Conservation (phyloP, 2,113 vertebrate species). For the Clarias batrachus region DNA sequence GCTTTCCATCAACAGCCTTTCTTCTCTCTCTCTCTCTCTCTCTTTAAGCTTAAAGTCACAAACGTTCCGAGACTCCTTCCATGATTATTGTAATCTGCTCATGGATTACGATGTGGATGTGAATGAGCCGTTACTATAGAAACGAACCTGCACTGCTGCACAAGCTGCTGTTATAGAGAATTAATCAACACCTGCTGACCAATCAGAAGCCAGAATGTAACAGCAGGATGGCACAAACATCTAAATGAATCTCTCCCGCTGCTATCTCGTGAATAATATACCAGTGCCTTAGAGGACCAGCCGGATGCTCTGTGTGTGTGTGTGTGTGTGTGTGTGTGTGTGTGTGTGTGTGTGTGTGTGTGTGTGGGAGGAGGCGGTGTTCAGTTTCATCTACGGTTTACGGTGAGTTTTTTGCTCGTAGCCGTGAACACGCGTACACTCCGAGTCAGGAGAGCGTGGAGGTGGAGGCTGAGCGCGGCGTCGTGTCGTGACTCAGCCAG, state of each 20-base stretch:
- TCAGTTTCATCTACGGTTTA: not conserved
- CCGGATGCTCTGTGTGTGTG: not conserved
- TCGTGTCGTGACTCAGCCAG: slow-evolving; percentile 2
- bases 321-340: not conserved
- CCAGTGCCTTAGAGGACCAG: not conserved
- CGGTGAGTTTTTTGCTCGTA: not conserved
- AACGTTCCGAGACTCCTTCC: not conserved
- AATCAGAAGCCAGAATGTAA: not conserved
- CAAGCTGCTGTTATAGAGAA: not conserved
- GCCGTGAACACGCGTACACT: not conserved
- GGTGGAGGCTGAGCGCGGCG: not conserved
- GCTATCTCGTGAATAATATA: not conserved
- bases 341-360: not conserved
- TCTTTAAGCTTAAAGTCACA: not conserved
- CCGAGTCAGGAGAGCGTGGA: not conserved
- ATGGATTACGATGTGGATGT: not conserved
- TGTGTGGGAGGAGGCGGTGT: not conserved
- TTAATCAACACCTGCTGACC: not conserved
- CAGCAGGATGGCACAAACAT: not conserved
- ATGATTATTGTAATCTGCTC: not conserved
- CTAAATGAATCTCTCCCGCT: not conserved
- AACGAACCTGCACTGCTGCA: not conserved
- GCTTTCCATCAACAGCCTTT: not conserved
- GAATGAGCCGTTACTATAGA: not conserved
- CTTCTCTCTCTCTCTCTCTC: not conserved